Evolutionary conservation across 2,797 vertebrate species (phyloP).

Genomic region (Chromobotia macracanthus): DNA sequence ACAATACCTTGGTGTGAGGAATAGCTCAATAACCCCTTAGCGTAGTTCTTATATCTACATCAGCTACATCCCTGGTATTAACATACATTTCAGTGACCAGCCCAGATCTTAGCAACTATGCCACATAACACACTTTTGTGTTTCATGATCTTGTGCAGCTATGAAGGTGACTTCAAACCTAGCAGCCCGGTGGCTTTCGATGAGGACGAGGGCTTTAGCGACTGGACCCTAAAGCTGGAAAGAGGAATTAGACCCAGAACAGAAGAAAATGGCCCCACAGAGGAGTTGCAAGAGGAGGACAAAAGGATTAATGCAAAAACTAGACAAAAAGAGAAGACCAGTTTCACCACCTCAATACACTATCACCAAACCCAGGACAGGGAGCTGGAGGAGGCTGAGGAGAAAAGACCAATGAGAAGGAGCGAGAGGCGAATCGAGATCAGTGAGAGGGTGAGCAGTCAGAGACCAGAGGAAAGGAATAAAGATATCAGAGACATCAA

Average conservation of each 20-base stretch:
- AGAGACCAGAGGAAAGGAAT: constrained; percentile 56
- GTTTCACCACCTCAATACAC: constrained; percentile 28
- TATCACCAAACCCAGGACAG: constrained; percentile 48
- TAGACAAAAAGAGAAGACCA: constrained; percentile 29
- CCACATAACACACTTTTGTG: not conserved
- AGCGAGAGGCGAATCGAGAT: constrained; percentile 25
- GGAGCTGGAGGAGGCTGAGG: constrained; percentile 32
- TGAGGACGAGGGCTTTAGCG: constrained; percentile 93
- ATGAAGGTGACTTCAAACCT: constrained; percentile 73
- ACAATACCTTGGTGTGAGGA: too few relatives aligned
- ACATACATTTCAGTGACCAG: too few relatives aligned
- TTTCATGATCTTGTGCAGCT: constrained; percentile 63
- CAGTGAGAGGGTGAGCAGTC: constrained; percentile 55
- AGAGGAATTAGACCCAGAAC: constrained; percentile 72
- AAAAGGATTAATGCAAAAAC: constrained; percentile 56
- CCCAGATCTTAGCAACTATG: too few relatives aligned
- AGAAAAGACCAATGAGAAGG: constrained; percentile 65
- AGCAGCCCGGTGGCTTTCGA: constrained; percentile 75
- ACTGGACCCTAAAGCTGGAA: constrained; percentile 89
- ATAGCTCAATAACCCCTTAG: too few relatives aligned
- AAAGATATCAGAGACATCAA: constrained; percentile 48
- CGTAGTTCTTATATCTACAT: too few relatives aligned
- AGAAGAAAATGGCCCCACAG: constrained; percentile 59
- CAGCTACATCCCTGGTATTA: too few relatives aligned
- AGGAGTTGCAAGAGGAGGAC: constrained; percentile 56